phyloP scores from a whole-genome alignment of 2,113 vertebrate genomes.

The Ochotona curzoniae region DNA sequence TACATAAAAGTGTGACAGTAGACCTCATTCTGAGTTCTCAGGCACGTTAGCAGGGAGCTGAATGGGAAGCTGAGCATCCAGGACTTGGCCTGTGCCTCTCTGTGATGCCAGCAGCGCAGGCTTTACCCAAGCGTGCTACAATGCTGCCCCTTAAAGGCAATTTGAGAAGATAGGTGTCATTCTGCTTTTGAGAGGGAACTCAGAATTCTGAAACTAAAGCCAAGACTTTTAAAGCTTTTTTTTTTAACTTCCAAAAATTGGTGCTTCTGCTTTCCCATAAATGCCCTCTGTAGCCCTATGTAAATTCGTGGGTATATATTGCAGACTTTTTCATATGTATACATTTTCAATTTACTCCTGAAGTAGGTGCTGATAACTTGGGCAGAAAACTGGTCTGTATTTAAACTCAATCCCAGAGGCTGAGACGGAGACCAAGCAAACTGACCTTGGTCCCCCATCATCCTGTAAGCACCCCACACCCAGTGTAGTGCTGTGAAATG shows the following conservation, averaged over 20 bases:
- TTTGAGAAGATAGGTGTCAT: constrained; percentile 28
- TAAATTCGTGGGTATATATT: not conserved
- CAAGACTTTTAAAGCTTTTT: not conserved
- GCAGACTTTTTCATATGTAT: not conserved
- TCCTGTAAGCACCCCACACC: not conserved
- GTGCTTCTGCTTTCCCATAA: not conserved
- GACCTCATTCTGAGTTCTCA: not conserved
- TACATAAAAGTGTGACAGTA: not conserved
- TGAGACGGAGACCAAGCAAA: not conserved
- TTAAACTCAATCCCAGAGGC: not conserved
- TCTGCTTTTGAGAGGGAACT: constrained; percentile 21
- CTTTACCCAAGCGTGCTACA: too few species aligned
- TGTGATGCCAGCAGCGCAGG: too few species aligned
- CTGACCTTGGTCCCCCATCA: not conserved
- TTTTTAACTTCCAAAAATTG: constrained; percentile 25
- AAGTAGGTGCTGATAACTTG: not conserved
- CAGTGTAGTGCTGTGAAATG: not conserved
- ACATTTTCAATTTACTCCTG: not conserved
- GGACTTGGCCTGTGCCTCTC: too few species aligned
- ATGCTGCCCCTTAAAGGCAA: not conserved
- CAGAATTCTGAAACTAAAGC: constrained; percentile 23
- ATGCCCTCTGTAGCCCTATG: not conserved
- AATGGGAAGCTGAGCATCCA: too few species aligned
- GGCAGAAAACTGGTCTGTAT: not conserved
- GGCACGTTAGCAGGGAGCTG: too few species aligned